These are phyloP conservation scores for Sanderia malayensis DNA, from an alignment of 30 jellyfish, hydroid and myxozoan genomes.

Conservation along the genomic window DNA sequence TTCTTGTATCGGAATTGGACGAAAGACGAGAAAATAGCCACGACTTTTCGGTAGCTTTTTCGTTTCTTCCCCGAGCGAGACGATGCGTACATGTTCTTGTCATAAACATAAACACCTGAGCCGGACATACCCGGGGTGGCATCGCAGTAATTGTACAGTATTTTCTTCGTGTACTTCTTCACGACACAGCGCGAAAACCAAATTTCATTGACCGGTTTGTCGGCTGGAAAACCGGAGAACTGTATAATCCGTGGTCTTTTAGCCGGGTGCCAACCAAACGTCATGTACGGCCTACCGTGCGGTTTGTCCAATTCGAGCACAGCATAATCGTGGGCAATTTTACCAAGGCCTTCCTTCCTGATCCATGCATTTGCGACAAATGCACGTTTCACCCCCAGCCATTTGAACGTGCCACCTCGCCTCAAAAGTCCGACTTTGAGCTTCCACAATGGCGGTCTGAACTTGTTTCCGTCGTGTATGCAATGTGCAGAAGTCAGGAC, in stretches of 20 bases:
- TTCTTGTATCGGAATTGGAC: slow-evolving; percentile 30
- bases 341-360: slow-evolving; percentile 40
- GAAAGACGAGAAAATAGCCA: slow-evolving; percentile 80
- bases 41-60: slow-evolving; percentile 54
- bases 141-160: slow-evolving; percentile 72
- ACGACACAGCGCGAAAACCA: slow-evolving; percentile 80
- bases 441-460: slow-evolving; percentile 58
- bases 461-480: slow-evolving; percentile 69
- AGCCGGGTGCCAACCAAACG: slow-evolving; percentile 53
- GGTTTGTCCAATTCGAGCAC: slow-evolving; percentile 70
- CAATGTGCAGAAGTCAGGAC: slow-evolving; percentile 93
- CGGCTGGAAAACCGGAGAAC: slow-evolving; percentile 93
- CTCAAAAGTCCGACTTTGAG: slow-evolving; percentile 71
- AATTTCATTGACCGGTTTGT: slow-evolving; percentile 75
- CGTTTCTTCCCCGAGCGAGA: not conserved
- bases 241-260: slow-evolving; percentile 49
- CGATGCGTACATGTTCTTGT: slow-evolving; percentile 21
- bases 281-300: slow-evolving; percentile 72
- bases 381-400: slow-evolving; percentile 71
- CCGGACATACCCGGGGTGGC: slow-evolving; percentile 97
- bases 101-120: slow-evolving; percentile 91
- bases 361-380: slow-evolving; percentile 75
- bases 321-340: slow-evolving; percentile 82
- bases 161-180: slow-evolving; percentile 44
- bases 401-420: slow-evolving; percentile 65